Evolutionary conservation across 1,140 invertebrate genomes (phyloP).

Genomic region (Brachionus paranguensis): DNA sequence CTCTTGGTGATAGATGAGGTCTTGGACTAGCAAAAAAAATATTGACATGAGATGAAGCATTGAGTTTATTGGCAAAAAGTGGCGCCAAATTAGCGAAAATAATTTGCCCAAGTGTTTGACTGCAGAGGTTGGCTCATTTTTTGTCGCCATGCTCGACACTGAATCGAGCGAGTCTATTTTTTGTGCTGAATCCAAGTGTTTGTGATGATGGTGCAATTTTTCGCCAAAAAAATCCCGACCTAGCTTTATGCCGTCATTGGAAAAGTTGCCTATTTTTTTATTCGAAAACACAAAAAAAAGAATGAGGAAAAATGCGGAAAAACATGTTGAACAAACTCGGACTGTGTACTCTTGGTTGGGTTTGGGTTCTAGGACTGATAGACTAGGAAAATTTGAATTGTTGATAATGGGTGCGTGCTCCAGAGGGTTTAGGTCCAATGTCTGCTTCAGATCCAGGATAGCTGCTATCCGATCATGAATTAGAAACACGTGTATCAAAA

Average conservation of each 20-base stretch:
- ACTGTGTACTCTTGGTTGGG: not conserved
- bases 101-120: not conserved
- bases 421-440: not conserved
- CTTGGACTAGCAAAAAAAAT: not conserved
- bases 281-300: not conserved
- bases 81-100: not conserved
- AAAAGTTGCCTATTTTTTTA: slow-evolving; percentile 25
- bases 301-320: not conserved
- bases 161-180: not conserved
- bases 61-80: slow-evolving; percentile 10
- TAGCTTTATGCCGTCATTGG: slow-evolving; percentile 1
- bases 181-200: not conserved
- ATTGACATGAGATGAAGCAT: not conserved
- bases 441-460: not conserved
- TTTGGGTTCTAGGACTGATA: not conserved
- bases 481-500: not conserved
- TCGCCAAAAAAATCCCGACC: slow-evolving; percentile 13
- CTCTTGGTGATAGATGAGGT: not conserved
- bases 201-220: slow-evolving; percentile 5
- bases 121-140: not conserved
- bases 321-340: not conserved
- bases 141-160: not conserved
- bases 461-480: not conserved
- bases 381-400: not conserved
- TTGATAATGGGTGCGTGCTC: not conserved